Evolutionary conservation across 2,888 invertebrate species (phyloP).

Genomic region (Candidula unifasciata): DNA sequence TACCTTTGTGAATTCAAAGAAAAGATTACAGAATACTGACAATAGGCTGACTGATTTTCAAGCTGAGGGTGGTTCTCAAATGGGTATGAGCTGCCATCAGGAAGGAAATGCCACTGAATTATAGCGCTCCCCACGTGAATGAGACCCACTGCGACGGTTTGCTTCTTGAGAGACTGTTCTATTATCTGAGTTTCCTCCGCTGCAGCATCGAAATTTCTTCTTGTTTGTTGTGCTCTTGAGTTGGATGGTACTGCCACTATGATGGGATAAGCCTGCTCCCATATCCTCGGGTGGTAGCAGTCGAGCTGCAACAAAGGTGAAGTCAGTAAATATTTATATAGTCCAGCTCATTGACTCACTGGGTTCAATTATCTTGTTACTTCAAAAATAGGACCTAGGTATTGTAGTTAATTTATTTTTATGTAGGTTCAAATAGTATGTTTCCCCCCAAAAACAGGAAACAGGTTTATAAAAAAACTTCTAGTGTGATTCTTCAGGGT

Average conservation of each 20-base stretch:
- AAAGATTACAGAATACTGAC: background rate
- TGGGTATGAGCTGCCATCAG: background rate
- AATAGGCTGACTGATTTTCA: conserved; percentile 2
- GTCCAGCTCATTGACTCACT: too few relatives aligned
- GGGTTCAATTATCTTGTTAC: background rate
- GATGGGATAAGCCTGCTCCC: background rate
- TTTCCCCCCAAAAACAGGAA: background rate
- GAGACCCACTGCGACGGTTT: conserved; percentile 18
- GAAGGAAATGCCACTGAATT: conserved; percentile 30
- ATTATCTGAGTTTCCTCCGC: conserved; percentile 21
- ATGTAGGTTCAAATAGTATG: background rate
- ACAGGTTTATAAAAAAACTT: too few relatives aligned
- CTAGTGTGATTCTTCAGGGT: too few relatives aligned
- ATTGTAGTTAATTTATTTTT: background rate
- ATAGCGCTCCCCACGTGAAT: conserved; percentile 13
- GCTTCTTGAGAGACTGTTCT: conserved; percentile 10
- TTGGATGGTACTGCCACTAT: conserved; percentile 46
- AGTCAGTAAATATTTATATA: background rate
- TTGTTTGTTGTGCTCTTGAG: conserved; percentile 38
- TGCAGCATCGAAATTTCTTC: conserved; percentile 43
- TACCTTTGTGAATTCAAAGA: background rate
- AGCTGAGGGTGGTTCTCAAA: background rate
- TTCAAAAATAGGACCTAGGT: background rate
- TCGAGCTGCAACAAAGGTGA: conserved; percentile 54
- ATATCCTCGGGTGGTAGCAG: conserved; percentile 62